Evolutionary conservation across 1,140 invertebrate genomes (phyloP).

Genomic region (Amphibalanus amphitrite): DNA sequence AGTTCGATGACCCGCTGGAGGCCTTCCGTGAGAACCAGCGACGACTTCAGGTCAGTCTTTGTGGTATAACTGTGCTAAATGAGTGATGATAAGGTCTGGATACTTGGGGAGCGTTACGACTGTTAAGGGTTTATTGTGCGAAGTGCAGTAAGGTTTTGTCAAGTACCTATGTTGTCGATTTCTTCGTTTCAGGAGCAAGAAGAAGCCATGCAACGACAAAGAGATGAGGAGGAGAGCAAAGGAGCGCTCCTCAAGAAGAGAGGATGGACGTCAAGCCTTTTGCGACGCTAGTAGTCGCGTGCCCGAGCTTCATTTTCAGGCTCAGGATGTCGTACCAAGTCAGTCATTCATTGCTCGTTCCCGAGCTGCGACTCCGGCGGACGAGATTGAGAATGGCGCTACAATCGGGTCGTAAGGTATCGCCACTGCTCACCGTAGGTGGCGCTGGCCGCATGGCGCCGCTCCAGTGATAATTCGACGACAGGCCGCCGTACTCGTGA

Average conservation of each 20-base stretch:
- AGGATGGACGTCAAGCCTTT: neutral
- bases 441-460: too few relatives aligned
- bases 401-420: neutral
- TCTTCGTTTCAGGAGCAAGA: neutral
- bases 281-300: neutral
- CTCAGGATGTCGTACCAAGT: too few relatives aligned
- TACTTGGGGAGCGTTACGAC: too few relatives aligned
- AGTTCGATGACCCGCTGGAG: constrained; percentile 83
- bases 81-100: too few relatives aligned
- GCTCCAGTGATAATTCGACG: neutral
- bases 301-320: neutral
- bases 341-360: too few relatives aligned
- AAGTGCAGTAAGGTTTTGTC: too few relatives aligned
- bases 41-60: constrained; percentile 32
- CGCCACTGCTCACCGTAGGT: neutral
- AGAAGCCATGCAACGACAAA: neutral
- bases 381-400: neutral
- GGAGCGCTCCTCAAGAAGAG: neutral
- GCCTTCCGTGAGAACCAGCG: constrained; percentile 79
- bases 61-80: too few relatives aligned
- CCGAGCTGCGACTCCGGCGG: too few relatives aligned
- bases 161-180: neutral
- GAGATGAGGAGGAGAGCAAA: neutral
- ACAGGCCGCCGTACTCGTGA: neutral
- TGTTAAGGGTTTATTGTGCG: too few relatives aligned